These are phyloP conservation scores for Bellardia bayeri DNA, from an alignment of 2,888 invertebrate species.

Conservation along the genomic window DNA sequence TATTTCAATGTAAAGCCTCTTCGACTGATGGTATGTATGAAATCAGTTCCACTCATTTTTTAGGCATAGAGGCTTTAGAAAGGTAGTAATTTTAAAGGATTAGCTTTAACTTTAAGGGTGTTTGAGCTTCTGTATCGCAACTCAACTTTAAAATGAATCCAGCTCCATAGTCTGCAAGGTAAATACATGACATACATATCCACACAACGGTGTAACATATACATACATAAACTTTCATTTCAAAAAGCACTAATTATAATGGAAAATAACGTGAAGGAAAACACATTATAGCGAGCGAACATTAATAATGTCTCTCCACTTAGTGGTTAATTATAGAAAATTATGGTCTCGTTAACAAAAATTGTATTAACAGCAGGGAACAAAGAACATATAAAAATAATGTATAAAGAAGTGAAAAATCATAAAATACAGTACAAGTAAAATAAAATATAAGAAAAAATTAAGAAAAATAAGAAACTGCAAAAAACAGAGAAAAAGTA, in stretches of 20 bases:
- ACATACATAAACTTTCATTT: constrained; percentile 16
- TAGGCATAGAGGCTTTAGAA: no score
- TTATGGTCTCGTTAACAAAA: constrained; percentile 67
- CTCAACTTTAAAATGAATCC: no score
- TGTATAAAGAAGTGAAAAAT: constrained; percentile 14
- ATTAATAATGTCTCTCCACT: constrained; percentile 79
- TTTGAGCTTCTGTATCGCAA: no score
- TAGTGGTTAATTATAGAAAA: constrained; percentile 82
- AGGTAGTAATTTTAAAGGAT: no score
- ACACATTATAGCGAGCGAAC: constrained; percentile 63
- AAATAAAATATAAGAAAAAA: constrained; percentile 10
- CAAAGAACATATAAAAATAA: not conserved
- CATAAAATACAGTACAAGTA: constrained; percentile 14
- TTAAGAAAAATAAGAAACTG: not conserved
- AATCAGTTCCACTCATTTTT: no score
- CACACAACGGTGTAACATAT: not conserved
- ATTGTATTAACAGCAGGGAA: constrained; percentile 15
- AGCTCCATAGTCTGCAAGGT: not conserved
- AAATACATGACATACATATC: constrained; percentile 1
- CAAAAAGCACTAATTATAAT: constrained; percentile 65
- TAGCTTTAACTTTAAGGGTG: no score
- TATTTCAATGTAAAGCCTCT: no score
- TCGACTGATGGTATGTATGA: no score
- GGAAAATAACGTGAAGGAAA: constrained; percentile 42
- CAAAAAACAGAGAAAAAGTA: constrained; percentile 4